Evolutionary conservation across 2,113 vertebrate genomes (phyloP).

Genomic region (Festucalex cinctus): DNA sequence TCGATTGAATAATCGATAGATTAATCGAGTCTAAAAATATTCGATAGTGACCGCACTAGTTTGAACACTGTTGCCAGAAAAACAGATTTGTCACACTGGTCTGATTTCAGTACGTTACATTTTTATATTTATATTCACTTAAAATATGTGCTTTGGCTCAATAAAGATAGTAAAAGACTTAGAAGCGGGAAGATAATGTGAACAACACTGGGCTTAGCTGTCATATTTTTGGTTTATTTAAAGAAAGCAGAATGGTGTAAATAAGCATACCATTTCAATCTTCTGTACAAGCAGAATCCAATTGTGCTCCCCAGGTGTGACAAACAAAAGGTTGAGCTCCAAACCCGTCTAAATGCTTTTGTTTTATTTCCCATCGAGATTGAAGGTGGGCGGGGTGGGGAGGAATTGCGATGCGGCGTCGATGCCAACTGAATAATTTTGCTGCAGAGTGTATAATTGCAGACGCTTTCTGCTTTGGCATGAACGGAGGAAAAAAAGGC

Average conservation of each 20-base stretch:
- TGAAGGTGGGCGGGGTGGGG: conserved; percentile 7
- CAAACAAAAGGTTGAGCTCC: conserved; percentile 66
- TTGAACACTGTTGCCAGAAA: no score
- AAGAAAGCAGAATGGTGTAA: conserved; percentile 47
- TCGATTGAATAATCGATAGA: no score
- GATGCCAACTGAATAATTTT: conserved; percentile 64
- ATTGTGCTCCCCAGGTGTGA: conserved; percentile 70
- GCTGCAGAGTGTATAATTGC: conserved; percentile 66
- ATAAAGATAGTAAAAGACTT: background rate
- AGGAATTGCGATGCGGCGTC: conserved; percentile 49
- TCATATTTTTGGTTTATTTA: background rate
- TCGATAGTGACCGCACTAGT: no score
- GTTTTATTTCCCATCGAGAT: conserved; percentile 62
- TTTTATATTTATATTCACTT: background rate
- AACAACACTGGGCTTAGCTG: conserved; percentile 13
- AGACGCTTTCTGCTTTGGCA: conserved; percentile 39
- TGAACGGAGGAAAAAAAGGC: conserved; percentile 13
- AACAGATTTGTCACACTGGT: no score
- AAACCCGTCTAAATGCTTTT: conserved; percentile 63
- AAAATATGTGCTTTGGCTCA: background rate
- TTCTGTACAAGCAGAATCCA: conserved; percentile 64
- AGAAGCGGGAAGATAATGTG: conserved; percentile 27
- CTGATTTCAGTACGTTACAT: background rate
- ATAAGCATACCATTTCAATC: conserved; percentile 68
- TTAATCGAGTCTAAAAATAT: no score